Percentiles rank a stretch among this genome's conserved stretches.
phyloP scores from a whole-genome alignment of 2,797 vertebrate genomes.

The Melanotaenia boesemani region DNA sequence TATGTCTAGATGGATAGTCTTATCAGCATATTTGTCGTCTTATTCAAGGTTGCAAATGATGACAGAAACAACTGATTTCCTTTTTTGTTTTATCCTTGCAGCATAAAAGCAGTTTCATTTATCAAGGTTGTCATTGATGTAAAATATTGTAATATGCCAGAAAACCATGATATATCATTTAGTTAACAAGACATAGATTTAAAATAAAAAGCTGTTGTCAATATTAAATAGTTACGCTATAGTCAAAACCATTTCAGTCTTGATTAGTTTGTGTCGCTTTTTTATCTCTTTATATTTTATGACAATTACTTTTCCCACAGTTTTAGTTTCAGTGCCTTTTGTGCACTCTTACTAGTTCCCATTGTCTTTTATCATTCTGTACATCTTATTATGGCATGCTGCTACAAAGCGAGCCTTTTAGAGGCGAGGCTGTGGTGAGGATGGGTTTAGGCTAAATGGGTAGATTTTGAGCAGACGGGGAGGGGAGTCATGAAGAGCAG shows the following conservation, averaged over 20 bases:
- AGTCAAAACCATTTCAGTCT: neutral
- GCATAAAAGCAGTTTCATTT: neutral
- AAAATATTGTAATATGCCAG: neutral
- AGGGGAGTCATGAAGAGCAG: slow-evolving; percentile 53
- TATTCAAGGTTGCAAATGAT: neutral
- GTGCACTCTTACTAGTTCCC: slow-evolving; percentile 6
- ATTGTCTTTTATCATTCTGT: slow-evolving; percentile 35
- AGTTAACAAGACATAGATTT: neutral
- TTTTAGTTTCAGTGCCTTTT: neutral
- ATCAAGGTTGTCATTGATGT: neutral
- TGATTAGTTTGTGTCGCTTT: neutral
- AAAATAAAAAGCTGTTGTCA: neutral
- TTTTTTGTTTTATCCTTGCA: neutral
- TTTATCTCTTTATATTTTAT: neutral
- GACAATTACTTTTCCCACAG: neutral
- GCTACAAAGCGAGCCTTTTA: slow-evolving; percentile 53
- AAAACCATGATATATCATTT: neutral
- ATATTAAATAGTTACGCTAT: neutral
- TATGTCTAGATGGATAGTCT: neutral
- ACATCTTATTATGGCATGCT: slow-evolving; percentile 30
- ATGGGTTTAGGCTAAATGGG: slow-evolving; percentile 55
- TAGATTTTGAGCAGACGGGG: slow-evolving; percentile 46
- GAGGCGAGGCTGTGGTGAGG: slow-evolving; percentile 25
- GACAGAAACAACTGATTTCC: neutral
- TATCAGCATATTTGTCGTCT: neutral